Base-by-base conservation (phyloP, 1,140 invertebrate species). In the Maniola jurtina region DNA sequence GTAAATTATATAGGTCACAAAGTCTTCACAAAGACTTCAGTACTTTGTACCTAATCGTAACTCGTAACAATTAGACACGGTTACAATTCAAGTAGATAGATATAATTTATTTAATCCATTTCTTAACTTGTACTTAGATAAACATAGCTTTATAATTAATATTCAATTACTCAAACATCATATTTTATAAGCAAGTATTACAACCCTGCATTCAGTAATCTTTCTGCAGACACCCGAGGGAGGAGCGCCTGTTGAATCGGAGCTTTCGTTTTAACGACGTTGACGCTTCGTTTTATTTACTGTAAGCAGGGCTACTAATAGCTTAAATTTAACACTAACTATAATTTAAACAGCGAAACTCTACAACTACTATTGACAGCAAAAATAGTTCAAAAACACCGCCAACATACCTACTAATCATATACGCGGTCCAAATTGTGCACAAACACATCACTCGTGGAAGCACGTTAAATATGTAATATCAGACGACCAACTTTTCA, bases 381-480 rank as follows among this genome's bases (percentile, higher is more conserved):
- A 47, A 61, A 56, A 68, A 56, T 16, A 66, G 6, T 61, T 42
- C 54, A 36, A n/a, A 56, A 35, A 35, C 0, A 56, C 6, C 34
- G 34, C 11, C 25, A 56, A n/a, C 34, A 15, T 25, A 25, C n/a
- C n/a, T n/a, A n/a, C 25, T 25, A 25, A 25, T 25, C 25, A 25
- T 25, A 25, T 25, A 25, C 25, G 1, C 25, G 25, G 4, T 25
- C 25, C 25, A 25, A 9, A 48, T 61, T 34, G 42, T 61, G 50
- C 50, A 15, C 38, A 34, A 65, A 68, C 73, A 73, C 75, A 76
- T 62, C 66, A 74, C 70, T 75, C 60, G 78, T 86, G 83, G 83
- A 86, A 86, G 83, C 83, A 86, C 83, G 72, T 81, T 72, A 74
- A 74, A 75, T 74, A 61, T n/a, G n/a, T n/a, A n/a, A n/a, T 68